Conservation (phyloP, 2,797 vertebrate genomes). For the Arrhamphus sclerolepis region DNA sequence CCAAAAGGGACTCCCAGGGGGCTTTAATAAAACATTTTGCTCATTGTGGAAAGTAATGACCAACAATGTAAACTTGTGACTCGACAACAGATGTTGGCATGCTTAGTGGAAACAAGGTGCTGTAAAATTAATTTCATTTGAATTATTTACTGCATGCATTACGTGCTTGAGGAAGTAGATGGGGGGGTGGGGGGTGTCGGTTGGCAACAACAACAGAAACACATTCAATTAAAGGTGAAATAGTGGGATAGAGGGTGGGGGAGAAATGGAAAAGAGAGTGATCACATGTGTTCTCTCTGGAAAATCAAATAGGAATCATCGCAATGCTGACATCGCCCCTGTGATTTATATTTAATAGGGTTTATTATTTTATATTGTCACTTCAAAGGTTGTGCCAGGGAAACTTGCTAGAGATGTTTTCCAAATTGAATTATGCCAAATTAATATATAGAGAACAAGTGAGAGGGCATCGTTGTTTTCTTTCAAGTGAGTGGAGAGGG, state of each 20-base stretch:
- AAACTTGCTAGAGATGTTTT: slow-evolving; percentile 83
- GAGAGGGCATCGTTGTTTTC: slow-evolving; percentile 60
- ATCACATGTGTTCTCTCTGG: slow-evolving; percentile 81
- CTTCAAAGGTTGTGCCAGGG: slow-evolving; percentile 83
- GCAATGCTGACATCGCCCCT: slow-evolving; percentile 75
- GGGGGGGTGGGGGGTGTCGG: slow-evolving; percentile 43
- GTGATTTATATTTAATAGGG: slow-evolving; percentile 87
- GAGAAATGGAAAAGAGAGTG: slow-evolving; percentile 73
- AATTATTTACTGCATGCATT: slow-evolving; percentile 89
- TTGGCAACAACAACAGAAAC: slow-evolving; percentile 82
- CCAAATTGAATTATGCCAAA: slow-evolving; percentile 82
- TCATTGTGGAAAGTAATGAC: slow-evolving; percentile 89
- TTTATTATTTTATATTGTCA: slow-evolving; percentile 88
- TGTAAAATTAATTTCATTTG: slow-evolving; percentile 86
- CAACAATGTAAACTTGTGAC: slow-evolving; percentile 85
- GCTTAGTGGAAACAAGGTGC: slow-evolving; percentile 83
- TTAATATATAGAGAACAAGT: slow-evolving; percentile 78
- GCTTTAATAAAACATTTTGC: slow-evolving; percentile 88
- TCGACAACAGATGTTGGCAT: slow-evolving; percentile 88
- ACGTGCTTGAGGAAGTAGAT: slow-evolving; percentile 86
- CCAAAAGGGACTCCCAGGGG: slow-evolving; percentile 79
- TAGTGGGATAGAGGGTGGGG: slow-evolving; percentile 77
- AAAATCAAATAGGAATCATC: slow-evolving; percentile 84
- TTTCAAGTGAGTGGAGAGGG: slow-evolving; percentile 48
- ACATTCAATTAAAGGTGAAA: slow-evolving; percentile 85